Base-by-base conservation (phyloP, 2,113 vertebrate species). In the Solenodon paradoxus region DNA sequence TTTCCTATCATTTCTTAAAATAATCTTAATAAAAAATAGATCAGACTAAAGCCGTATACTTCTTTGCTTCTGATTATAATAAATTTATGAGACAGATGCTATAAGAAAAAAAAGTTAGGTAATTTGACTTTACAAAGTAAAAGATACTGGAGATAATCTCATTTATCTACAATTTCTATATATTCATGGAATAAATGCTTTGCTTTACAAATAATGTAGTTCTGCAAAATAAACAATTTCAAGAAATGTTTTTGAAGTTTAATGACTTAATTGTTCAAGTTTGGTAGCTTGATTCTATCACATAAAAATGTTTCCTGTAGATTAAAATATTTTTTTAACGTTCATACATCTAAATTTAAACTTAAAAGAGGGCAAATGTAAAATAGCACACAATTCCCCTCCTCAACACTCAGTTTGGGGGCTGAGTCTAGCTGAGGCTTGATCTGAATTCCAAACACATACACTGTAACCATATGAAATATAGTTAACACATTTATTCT, bases 401-500 rank as follows among this genome's bases (percentile, higher is more conserved):
- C 19, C 4, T 87, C 87, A 81, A 24, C 47, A 75, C 11, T 75
- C 30, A 30, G 38, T 53, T 75, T n/a, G 51, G 53, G 38, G 77
- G 69, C 68, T 78, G 63, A 72, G 6, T 63, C 12, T 57, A 64
- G 64, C 69, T 74, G 69, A 69, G 64, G 1, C 38, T 84, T 83
- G 49, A 80, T 92, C 83, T 68, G 75, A 78, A 95, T 90, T 86
- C 69, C 28, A 93, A 89, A 85, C 78, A 35, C 61, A 57, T 63
- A 79, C 20, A 47, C 17, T 69, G 92, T 79, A 93, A 66, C 63
- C 71, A 77, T 59, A 74, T 82, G 28, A 96, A 90, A 80, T 88
- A 53, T 84, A 86, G 96, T 97, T 97, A 97, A 97, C 95, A 90
- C 40, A 92, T 98, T 98, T 97, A 95, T 96, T 95, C 92, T 97